Conservation (phyloP, 2,797 vertebrate genomes). For the Sebastes minor region DNA sequence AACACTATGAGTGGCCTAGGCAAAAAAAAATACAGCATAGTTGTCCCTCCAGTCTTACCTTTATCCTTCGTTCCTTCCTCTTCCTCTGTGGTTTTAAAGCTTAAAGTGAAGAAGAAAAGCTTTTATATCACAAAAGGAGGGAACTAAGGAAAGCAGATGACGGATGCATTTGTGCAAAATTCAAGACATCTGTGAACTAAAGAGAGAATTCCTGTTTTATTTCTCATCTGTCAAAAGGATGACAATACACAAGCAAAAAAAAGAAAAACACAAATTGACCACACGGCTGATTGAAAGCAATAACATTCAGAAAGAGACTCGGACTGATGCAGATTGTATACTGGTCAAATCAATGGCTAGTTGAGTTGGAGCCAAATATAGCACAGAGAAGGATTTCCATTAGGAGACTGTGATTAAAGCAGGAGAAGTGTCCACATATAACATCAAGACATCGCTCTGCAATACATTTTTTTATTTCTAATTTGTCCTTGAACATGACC, state of each 20-base stretch:
- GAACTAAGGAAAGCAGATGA: neutral
- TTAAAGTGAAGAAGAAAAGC: neutral
- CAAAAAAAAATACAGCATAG: slow-evolving; percentile 20
- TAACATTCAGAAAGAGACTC: slow-evolving; percentile 42
- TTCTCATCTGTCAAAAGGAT: neutral
- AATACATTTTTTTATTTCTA: slow-evolving; percentile 39
- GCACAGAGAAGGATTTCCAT: slow-evolving; percentile 27
- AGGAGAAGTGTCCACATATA: slow-evolving; percentile 15
- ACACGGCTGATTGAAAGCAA: slow-evolving; percentile 60
- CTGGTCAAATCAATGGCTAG: slow-evolving; percentile 9
- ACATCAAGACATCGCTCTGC: slow-evolving; percentile 36
- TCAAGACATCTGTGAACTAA: slow-evolving; percentile 2
- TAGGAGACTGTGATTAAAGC: slow-evolving; percentile 20
- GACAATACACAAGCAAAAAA: neutral
- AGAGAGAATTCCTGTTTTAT: slow-evolving; percentile 9
- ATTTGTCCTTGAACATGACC: slow-evolving; percentile 33
- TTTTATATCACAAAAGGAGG: slow-evolving; percentile 10
- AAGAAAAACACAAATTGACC: neutral
- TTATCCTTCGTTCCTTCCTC: slow-evolving; percentile 11
- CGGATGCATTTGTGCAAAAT: neutral
- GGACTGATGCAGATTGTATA: slow-evolving; percentile 15
- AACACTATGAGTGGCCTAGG: slow-evolving; percentile 41
- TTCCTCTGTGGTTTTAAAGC: slow-evolving; percentile 12
- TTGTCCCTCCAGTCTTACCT: slow-evolving; percentile 10
- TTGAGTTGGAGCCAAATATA: slow-evolving; percentile 46